A percentile compares a stretch with the other conserved stretches of the same genome.
Conservation (phyloP, 2,888 invertebrate species). For the Tridacna crocea region DNA sequence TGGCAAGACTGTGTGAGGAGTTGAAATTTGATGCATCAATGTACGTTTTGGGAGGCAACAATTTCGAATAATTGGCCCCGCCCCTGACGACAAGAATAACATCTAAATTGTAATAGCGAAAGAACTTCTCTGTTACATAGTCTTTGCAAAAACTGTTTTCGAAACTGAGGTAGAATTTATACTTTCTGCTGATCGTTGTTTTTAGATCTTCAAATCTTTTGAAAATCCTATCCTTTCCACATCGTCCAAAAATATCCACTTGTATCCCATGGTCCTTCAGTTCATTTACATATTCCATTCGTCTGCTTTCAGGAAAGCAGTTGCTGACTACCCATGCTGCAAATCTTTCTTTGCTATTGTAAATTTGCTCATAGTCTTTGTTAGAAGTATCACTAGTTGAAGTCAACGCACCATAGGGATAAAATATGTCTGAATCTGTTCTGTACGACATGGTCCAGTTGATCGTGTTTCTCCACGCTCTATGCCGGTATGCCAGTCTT, state of each 20-base stretch:
- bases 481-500: slow-evolving; percentile 27
- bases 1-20: slow-evolving; percentile 16
- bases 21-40: slow-evolving; percentile 37
- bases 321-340: slow-evolving; percentile 51
- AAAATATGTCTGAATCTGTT: slow-evolving; percentile 38
- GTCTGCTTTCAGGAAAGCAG: slow-evolving; percentile 36
- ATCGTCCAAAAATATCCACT: slow-evolving; percentile 42
- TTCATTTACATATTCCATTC: slow-evolving; percentile 38
- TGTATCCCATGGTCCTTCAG: slow-evolving; percentile 21
- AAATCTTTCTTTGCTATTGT: slow-evolving; percentile 26
- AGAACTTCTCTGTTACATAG: slow-evolving; percentile 48
- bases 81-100: slow-evolving; percentile 42
- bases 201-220: slow-evolving; percentile 1
- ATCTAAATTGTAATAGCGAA: slow-evolving; percentile 31
- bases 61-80: slow-evolving; percentile 34
- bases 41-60: slow-evolving; percentile 36
- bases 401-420: slow-evolving; percentile 37
- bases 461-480: slow-evolving; percentile 40
- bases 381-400: neutral
- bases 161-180: slow-evolving; percentile 46
- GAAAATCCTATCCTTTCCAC: slow-evolving; percentile 21
- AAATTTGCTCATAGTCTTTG: slow-evolving; percentile 19
- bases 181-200: slow-evolving; percentile 10
- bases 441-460: slow-evolving; percentile 51
- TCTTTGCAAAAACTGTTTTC: slow-evolving; percentile 49